phyloP scores from a whole-genome alignment of 1,140 invertebrate species.

The Protaetia brevitarsis region DNA sequence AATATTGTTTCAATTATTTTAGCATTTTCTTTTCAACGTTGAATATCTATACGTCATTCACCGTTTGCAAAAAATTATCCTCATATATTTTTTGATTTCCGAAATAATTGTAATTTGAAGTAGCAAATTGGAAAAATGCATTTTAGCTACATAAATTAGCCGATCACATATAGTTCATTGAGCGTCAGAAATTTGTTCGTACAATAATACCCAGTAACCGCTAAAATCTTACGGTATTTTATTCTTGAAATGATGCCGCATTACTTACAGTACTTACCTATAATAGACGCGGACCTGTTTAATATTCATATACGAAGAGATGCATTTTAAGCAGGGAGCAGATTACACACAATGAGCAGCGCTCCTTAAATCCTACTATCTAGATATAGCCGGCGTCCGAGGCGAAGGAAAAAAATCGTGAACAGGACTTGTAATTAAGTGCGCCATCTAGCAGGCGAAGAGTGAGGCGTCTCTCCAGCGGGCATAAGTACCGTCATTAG shows the following conservation, averaged over 20 bases:
- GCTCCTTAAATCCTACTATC: constrained; percentile 11
- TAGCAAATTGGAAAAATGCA: too few species aligned
- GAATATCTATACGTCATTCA: too few species aligned
- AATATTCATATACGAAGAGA: constrained; percentile 1
- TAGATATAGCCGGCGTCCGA: constrained; percentile 1
- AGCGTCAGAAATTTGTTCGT: too few species aligned
- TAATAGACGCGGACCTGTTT: background rate
- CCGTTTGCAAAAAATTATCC: too few species aligned
- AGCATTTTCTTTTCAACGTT: too few species aligned
- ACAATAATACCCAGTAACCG: too few species aligned
- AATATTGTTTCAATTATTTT: too few species aligned
- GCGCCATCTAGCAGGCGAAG: background rate
- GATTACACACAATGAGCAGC: background rate
- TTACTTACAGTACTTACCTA: background rate
- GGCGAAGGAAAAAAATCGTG: constrained; percentile 1
- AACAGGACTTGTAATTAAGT: constrained; percentile 18
- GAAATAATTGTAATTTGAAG: too few species aligned
- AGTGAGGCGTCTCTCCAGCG: background rate
- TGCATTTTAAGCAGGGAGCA: constrained; percentile 13
- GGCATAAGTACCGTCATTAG: constrained; percentile 14
- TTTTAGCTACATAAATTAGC: too few species aligned
- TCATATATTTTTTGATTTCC: too few species aligned
- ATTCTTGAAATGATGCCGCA: background rate
- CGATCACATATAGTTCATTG: too few species aligned
- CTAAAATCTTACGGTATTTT: too few species aligned